Evolutionary conservation across 2,888 invertebrate genomes (phyloP).

Genomic region (Agonopterix heracliana): DNA sequence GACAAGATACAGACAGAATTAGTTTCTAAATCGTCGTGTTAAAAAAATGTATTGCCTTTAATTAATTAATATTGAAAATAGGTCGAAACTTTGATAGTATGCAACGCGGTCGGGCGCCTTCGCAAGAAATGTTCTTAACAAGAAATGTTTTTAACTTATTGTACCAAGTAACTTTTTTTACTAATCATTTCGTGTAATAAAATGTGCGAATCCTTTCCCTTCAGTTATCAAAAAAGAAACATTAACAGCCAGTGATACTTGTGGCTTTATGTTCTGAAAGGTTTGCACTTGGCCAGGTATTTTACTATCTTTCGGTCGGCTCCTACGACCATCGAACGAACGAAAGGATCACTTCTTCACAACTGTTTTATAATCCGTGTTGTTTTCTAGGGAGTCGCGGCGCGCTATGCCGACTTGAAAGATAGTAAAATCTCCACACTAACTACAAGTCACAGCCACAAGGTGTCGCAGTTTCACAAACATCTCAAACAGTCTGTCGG

Average conservation of each 20-base stretch:
- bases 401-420: constrained; percentile 91
- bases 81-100: too few species aligned
- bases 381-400: constrained; percentile 78
- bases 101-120: too few species aligned
- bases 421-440: constrained; percentile 92
- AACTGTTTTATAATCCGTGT: constrained; percentile 23
- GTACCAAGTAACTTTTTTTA: too few species aligned
- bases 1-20: too few species aligned
- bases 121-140: too few species aligned
- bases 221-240: background rate
- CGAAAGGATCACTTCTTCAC: constrained; percentile 27
- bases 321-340: constrained; percentile 31
- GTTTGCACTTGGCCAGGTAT: constrained; percentile 65
- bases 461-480: constrained; percentile 97
- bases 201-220: too few species aligned
- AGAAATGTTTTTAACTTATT: too few species aligned
- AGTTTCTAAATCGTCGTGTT: too few species aligned
- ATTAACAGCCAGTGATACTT: constrained; percentile 17
- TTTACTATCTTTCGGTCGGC: constrained; percentile 78
- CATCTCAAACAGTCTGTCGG: constrained; percentile 91
- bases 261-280: constrained; percentile 32
- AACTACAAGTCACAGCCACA: constrained; percentile 90
- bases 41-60: too few species aligned
- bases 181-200: too few species aligned
- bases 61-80: too few species aligned